Evolutionary conservation across 2,888 invertebrate genomes (phyloP).

Genomic region (Noctua pronuba): DNA sequence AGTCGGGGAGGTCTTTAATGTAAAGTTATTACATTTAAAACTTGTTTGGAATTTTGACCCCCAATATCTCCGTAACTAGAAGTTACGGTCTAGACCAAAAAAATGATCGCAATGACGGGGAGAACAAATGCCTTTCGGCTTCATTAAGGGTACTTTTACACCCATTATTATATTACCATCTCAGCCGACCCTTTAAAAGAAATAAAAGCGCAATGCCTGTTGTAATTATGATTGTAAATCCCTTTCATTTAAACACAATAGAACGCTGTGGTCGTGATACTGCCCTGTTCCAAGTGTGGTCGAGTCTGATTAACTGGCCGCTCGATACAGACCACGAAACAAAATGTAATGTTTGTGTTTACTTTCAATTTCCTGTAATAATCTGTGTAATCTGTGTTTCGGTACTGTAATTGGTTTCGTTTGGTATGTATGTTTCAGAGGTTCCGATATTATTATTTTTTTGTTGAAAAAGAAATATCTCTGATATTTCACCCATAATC

Average conservation of each 20-base stretch:
- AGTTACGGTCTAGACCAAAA: too few relatives aligned
- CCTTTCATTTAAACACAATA: constrained; percentile 26
- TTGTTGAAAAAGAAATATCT: not conserved
- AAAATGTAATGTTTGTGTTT: constrained; percentile 40
- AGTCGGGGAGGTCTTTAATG: too few relatives aligned
- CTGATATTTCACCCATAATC: not conserved
- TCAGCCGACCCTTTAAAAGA: not conserved
- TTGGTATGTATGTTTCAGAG: not conserved
- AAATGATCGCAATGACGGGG: too few relatives aligned
- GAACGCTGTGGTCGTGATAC: constrained; percentile 27
- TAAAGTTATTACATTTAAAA: too few relatives aligned
- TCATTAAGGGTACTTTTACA: too few relatives aligned
- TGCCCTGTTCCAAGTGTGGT: constrained; percentile 1
- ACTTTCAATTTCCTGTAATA: constrained; percentile 52
- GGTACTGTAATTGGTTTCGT: constrained; percentile 25
- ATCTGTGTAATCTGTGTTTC: constrained; percentile 39
- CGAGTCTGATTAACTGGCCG: constrained; percentile 40
- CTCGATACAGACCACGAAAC: constrained; percentile 8
- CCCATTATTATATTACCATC: too few relatives aligned
- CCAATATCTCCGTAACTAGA: too few relatives aligned
- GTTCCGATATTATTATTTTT: not conserved
- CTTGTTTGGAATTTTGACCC: too few relatives aligned
- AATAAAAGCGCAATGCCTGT: not conserved
- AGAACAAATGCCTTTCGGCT: too few relatives aligned
- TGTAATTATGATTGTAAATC: constrained; percentile 33